A percentile compares a stretch with the other conserved stretches of the same genome.
Conservation (phyloP, 2,888 invertebrate species). For the Stegana nigrithorax region DNA sequence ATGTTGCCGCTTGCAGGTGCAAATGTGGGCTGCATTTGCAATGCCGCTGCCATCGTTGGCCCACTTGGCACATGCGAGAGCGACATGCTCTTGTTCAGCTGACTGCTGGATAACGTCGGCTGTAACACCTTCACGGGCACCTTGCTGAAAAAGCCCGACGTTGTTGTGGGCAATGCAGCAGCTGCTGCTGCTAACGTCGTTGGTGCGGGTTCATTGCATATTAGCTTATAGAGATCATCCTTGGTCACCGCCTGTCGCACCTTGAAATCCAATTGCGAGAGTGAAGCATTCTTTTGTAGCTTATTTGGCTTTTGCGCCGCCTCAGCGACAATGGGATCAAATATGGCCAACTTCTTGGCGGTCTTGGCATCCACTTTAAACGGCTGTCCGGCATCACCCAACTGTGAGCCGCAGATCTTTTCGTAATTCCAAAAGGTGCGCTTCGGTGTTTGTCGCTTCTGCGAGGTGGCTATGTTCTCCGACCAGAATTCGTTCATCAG, state of each 20-base stretch:
- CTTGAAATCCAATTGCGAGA: constrained; percentile 66
- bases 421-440: constrained; percentile 68
- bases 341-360: constrained; percentile 63
- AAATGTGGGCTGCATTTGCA: background rate
- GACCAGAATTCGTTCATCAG: constrained; percentile 68
- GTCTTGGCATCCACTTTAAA: constrained; percentile 64
- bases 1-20: constrained; percentile 28
- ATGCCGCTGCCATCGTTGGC: constrained; percentile 6
- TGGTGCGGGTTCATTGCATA: constrained; percentile 64
- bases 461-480: constrained; percentile 63
- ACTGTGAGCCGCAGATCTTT: constrained; percentile 62
- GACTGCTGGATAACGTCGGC: constrained; percentile 18
- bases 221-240: constrained; percentile 67
- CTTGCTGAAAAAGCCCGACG: constrained; percentile 43
- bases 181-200: constrained; percentile 23
- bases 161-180: background rate
- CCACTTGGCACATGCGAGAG: constrained; percentile 62
- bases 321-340: constrained; percentile 64
- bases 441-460: constrained; percentile 62
- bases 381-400: constrained; percentile 57
- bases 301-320: constrained; percentile 57
- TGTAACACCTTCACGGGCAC: constrained; percentile 53
- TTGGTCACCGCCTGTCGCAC: constrained; percentile 67
- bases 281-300: constrained; percentile 66
- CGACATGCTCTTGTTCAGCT: constrained; percentile 65